Percentiles rank a stretch among this genome's conserved stretches.
These are phyloP conservation scores for Pterostichus niger DNA, from an alignment of 2,888 invertebrate genomes.

Conservation along the genomic window DNA sequence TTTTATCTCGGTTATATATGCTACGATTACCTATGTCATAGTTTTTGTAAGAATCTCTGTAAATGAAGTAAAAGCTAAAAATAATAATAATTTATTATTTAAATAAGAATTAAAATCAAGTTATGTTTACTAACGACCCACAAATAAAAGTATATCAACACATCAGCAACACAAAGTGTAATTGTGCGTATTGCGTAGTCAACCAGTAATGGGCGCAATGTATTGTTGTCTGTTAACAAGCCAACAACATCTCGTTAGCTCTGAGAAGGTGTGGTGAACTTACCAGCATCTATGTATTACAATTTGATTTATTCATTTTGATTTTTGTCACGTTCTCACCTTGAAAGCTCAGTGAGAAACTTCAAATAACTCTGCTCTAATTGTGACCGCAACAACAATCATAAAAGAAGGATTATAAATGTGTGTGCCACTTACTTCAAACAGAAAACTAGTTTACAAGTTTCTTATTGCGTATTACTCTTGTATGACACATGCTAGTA, in stretches of 20 bases:
- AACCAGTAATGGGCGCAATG: not conserved
- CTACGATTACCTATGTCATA: no score
- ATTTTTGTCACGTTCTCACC: constrained; percentile 44
- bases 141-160: no score
- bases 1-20: no score
- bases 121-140: no score
- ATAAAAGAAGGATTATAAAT: constrained; percentile 38
- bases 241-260: constrained; percentile 19
- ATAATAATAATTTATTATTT: no score
- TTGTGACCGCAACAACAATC: constrained; percentile 12
- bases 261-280: constrained; percentile 31
- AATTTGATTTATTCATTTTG: constrained; percentile 21
- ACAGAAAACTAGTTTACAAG: constrained; percentile 37
- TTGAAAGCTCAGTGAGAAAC: constrained; percentile 29
- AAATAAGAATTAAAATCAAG: no score
- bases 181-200: not conserved
- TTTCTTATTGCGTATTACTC: constrained; percentile 34
- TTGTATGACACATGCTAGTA: constrained; percentile 15
- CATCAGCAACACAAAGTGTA: not conserved
- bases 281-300: not conserved
- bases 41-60: no score
- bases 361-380: constrained; percentile 18
- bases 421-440: constrained; percentile 38
- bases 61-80: no score
- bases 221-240: constrained; percentile 23